phyloP scores from a whole-genome alignment of 1,140 invertebrate genomes.

The Drosophila kikkawai region DNA sequence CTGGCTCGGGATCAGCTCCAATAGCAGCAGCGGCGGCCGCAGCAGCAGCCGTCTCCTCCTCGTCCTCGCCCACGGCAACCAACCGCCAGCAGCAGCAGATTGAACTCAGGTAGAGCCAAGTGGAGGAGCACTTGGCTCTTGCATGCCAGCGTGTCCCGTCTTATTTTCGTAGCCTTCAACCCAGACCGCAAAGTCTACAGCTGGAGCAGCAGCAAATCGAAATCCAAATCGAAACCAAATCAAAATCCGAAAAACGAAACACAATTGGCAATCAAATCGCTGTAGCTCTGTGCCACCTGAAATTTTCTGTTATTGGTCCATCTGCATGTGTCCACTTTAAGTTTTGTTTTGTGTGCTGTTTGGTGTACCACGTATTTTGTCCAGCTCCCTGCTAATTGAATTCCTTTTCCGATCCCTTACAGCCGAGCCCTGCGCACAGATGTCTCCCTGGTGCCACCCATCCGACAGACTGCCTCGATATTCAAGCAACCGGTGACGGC shows the following conservation, averaged over 20 bases:
- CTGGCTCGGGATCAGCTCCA: slow-evolving; percentile 47
- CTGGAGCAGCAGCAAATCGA: slow-evolving; percentile 16
- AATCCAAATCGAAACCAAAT: slow-evolving; percentile 18
- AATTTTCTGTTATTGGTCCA: slow-evolving; percentile 24
- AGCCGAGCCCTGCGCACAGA: slow-evolving; percentile 94
- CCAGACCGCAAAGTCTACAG: slow-evolving; percentile 45
- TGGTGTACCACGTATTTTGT: slow-evolving; percentile 13
- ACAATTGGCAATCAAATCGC: slow-evolving; percentile 36
- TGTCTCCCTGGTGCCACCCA: slow-evolving; percentile 96
- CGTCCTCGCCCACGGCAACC: slow-evolving; percentile 19
- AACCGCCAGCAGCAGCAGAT: slow-evolving; percentile 75
- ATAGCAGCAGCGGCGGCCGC: slow-evolving; percentile 16
- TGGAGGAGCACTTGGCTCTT: slow-evolving; percentile 65
- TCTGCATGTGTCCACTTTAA: slow-evolving; percentile 33
- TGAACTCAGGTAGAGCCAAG: slow-evolving; percentile 84
- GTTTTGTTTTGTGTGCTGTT: slow-evolving; percentile 35
- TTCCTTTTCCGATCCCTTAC: slow-evolving; percentile 49
- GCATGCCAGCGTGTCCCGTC: slow-evolving; percentile 61
- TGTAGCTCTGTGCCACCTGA: slow-evolving; percentile 45
- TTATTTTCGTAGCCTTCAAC: slow-evolving; percentile 36
- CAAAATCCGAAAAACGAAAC: neutral
- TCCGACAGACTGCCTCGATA: slow-evolving; percentile 98
- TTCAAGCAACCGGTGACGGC: slow-evolving; percentile 99
- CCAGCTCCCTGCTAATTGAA: neutral
- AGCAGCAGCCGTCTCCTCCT: slow-evolving; percentile 20